Conservation (phyloP, 2,888 invertebrate genomes). For the Cataglyphis altisquamis region DNA sequence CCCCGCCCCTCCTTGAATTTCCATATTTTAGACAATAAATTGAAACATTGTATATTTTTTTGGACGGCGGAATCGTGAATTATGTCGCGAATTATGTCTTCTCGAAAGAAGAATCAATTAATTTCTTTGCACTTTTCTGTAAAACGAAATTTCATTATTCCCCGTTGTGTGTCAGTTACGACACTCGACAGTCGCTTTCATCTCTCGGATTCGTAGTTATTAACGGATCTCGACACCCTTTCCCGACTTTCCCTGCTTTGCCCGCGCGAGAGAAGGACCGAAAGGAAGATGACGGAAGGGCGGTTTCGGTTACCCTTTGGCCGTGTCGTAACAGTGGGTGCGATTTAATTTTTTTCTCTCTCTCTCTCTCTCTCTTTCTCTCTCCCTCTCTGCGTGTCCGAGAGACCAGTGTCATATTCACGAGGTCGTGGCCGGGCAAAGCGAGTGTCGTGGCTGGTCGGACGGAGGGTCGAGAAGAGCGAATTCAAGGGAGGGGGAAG, state of each 20-base stretch:
- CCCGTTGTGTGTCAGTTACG: constrained; percentile 14
- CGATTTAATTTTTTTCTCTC: constrained; percentile 72
- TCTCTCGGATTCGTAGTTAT: constrained; percentile 62
- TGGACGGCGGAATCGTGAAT: background rate
- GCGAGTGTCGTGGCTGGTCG: constrained; percentile 54
- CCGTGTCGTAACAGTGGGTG: constrained; percentile 71
- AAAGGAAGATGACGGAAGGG: constrained; percentile 57
- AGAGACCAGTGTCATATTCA: constrained; percentile 70
- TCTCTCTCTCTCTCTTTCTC: constrained; percentile 38
- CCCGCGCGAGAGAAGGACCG: constrained; percentile 35
- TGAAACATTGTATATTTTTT: background rate
- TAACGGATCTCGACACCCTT: constrained; percentile 52
- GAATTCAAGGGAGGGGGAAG: constrained; percentile 65
- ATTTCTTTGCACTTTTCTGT: constrained; percentile 4
- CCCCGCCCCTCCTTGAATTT: constrained; percentile 34
- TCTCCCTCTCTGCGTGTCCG: constrained; percentile 41
- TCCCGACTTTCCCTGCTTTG: constrained; percentile 53
- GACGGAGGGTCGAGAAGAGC: constrained; percentile 65
- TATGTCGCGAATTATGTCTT: background rate
- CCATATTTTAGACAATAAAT: background rate
- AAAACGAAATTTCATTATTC: constrained; percentile 38
- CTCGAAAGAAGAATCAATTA: background rate
- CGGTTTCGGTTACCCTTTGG: constrained; percentile 71
- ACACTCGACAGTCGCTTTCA: constrained; percentile 57
- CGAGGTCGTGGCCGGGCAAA: constrained; percentile 63